Evolutionary conservation across 2,888 invertebrate species (phyloP).

Genomic region (Drosophila nigricruria): DNA sequence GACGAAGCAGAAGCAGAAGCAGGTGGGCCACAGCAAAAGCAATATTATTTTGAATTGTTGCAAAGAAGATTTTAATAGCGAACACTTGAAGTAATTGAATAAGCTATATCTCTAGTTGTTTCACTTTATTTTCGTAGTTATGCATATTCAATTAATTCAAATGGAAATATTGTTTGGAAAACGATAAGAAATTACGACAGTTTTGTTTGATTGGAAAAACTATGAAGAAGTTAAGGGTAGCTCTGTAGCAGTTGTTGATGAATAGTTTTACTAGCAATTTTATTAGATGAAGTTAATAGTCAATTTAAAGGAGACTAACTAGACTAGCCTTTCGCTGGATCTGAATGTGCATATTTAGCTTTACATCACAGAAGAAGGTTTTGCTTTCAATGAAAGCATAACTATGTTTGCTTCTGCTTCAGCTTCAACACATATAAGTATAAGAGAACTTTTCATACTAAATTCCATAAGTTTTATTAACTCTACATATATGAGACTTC

Average conservation of each 20-base stretch:
- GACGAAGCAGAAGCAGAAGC: neutral
- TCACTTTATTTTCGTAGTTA: conserved; percentile 22
- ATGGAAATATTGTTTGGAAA: neutral
- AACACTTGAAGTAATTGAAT: conserved; percentile 39
- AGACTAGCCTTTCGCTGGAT: too few species aligned
- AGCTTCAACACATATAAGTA: too few species aligned
- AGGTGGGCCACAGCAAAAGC: conserved; percentile 19
- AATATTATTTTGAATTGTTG: conserved; percentile 28
- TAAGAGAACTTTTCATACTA: too few species aligned
- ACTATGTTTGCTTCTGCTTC: too few species aligned
- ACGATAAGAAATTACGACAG: neutral
- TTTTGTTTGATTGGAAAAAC: neutral
- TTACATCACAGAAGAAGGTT: too few species aligned
- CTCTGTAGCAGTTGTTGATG: neutral
- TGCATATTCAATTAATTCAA: conserved; percentile 5
- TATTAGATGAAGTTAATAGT: neutral
- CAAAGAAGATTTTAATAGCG: conserved; percentile 14
- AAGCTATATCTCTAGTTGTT: conserved; percentile 11
- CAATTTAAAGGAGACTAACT: too few species aligned
- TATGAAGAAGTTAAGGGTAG: neutral
- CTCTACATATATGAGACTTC: too few species aligned
- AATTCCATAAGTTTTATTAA: too few species aligned
- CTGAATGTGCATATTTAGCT: too few species aligned
- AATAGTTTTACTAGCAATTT: neutral
- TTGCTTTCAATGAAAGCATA: too few species aligned